Percentiles rank a stretch among this genome's conserved stretches.
phyloP scores from a whole-genome alignment of 92 coral and sea anemone genomes.

The Phenganax marumi region DNA sequence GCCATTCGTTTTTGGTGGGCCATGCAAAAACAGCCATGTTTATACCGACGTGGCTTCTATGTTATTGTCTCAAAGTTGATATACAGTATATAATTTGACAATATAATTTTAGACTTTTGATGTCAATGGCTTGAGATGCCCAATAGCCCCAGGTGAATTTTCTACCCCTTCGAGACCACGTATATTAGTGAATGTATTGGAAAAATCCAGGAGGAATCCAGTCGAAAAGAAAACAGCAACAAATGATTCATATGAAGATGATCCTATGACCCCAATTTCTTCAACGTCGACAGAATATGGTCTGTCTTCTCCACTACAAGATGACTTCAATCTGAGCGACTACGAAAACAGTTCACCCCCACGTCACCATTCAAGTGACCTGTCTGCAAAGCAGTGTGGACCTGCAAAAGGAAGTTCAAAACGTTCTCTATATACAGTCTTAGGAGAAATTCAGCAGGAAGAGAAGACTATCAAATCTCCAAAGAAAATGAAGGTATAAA shows the following conservation, averaged over 20 bases:
- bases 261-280: neutral
- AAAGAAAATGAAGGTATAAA: neutral
- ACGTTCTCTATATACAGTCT: neutral
- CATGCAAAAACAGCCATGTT: too few species aligned
- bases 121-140: neutral
- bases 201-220: neutral
- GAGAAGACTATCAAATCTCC: neutral
- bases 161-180: neutral
- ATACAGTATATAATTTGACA: neutral
- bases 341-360: neutral
- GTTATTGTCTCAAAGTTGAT: too few species aligned
- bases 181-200: slow-evolving; percentile 2
- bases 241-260: neutral
- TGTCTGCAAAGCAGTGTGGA: too few species aligned
- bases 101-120: slow-evolving; percentile 21
- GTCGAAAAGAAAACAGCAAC: neutral
- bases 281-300: neutral
- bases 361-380: neutral
- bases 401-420: neutral
- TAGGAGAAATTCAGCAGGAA: neutral
- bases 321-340: neutral
- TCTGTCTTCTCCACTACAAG: neutral
- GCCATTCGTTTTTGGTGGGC: too few species aligned
- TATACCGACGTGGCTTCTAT: too few species aligned
- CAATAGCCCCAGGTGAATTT: neutral